A percentile compares a stretch with the other conserved stretches of the same genome.
Evolutionary conservation across 2,797 vertebrate genomes (phyloP).

Genomic region (Pipistrellus nathusii): DNA sequence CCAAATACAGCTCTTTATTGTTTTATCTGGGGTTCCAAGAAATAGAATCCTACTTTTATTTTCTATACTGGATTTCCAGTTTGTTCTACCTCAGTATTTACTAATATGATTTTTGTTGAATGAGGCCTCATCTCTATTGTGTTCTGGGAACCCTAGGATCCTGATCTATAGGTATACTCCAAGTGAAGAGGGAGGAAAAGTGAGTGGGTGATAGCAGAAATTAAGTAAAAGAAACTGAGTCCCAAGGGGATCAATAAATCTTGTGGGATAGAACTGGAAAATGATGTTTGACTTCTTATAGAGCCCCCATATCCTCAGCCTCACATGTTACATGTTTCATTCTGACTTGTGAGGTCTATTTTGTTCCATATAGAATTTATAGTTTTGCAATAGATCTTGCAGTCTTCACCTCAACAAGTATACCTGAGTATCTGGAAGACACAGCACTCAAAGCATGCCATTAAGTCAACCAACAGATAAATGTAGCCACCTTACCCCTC

Average conservation of each 20-base stretch:
- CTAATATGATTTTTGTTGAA: conserved; percentile 19
- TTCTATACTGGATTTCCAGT: neutral
- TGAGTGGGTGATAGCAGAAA: neutral
- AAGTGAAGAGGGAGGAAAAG: neutral
- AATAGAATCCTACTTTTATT: conserved; percentile 33
- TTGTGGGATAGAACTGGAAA: neutral
- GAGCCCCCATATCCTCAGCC: neutral
- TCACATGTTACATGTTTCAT: neutral
- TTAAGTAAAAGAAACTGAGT: neutral
- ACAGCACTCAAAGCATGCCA: neutral
- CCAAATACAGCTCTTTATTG: neutral
- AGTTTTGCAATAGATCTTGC: neutral
- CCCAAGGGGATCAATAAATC: neutral
- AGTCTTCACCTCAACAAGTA: conserved; percentile 2
- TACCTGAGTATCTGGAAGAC: neutral
- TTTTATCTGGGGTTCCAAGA: conserved; percentile 6
- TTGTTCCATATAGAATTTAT: neutral
- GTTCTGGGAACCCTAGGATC: conserved; percentile 9
- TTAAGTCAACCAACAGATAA: conserved; percentile 1
- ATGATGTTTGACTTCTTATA: neutral
- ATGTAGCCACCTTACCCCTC: neutral
- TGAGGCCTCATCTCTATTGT: neutral
- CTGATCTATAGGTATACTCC: neutral
- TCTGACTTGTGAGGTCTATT: neutral
- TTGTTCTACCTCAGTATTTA: neutral